A percentile compares a stretch with the other conserved stretches of the same genome.
These are phyloP conservation scores for Cremastinae sp. DNA, from an alignment of 2,888 invertebrate species.

Conservation along the genomic window DNA sequence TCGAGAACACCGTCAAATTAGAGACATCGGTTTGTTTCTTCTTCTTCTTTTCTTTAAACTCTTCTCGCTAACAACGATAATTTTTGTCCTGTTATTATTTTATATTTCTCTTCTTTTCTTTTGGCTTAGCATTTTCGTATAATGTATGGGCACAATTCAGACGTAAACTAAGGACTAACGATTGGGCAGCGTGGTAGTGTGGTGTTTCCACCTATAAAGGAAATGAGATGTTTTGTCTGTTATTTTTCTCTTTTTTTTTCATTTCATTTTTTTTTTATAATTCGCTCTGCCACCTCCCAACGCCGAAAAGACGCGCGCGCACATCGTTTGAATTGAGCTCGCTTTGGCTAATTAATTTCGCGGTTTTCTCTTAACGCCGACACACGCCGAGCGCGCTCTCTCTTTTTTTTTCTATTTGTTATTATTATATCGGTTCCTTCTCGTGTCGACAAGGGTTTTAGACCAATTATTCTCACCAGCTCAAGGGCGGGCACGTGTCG, in stretches of 20 bases:
- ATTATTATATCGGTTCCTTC: conserved; percentile 36
- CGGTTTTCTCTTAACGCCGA: conserved; percentile 32
- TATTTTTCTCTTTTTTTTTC: conserved; percentile 16
- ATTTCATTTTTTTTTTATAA: conserved; percentile 30
- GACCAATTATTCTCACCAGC: conserved; percentile 73
- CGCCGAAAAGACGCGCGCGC: conserved; percentile 28
- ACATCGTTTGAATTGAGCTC: conserved; percentile 40
- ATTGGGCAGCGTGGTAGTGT: conserved; percentile 79
- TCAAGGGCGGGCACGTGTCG: conserved; percentile 79
- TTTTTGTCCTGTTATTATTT: conserved; percentile 47
- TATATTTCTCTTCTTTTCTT: conserved; percentile 64
- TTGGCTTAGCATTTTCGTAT: conserved; percentile 67
- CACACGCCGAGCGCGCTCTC: conserved; percentile 33
- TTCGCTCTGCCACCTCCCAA: conserved; percentile 18
- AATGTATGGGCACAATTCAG: conserved; percentile 76
- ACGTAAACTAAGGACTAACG: conserved; percentile 80
- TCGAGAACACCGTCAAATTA: conserved; percentile 72
- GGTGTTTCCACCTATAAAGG: conserved; percentile 76
- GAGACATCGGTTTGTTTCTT: conserved; percentile 68
- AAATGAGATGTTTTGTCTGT: conserved; percentile 51
- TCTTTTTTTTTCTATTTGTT: conserved; percentile 21
- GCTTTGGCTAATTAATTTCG: conserved; percentile 30
- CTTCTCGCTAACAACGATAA: conserved; percentile 77
- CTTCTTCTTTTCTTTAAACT: conserved; percentile 35
- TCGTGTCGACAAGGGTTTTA: conserved; percentile 44